Evolutionary conservation across 2,797 vertebrate species (phyloP).

Genomic region (Cetoscarus ocellatus): DNA sequence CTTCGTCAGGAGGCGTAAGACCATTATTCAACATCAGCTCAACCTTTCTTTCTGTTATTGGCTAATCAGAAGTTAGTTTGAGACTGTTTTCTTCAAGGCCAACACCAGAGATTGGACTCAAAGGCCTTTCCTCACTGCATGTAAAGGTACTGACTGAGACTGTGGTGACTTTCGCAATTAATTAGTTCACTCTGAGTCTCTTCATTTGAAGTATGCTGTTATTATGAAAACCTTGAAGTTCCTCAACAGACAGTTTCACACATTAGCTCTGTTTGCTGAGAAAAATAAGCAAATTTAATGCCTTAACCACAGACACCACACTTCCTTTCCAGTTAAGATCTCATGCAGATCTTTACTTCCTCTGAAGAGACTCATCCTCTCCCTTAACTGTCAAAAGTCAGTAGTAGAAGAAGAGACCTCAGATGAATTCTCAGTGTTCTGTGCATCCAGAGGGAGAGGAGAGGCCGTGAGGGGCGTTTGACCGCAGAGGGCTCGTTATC

Average conservation of each 20-base stretch:
- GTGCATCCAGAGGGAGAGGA: neutral
- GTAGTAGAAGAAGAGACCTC: constrained; percentile 2
- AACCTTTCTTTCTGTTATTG: too few species aligned
- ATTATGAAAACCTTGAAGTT: neutral
- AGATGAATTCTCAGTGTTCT: constrained; percentile 31
- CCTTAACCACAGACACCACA: neutral
- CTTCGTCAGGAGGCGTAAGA: too few species aligned
- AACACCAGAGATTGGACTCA: too few species aligned
- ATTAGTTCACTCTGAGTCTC: neutral
- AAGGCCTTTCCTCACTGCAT: too few species aligned
- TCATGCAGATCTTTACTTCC: constrained; percentile 41
- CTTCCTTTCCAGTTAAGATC: constrained; percentile 24
- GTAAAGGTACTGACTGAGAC: too few species aligned
- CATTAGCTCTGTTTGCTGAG: neutral
- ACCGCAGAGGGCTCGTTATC: constrained; percentile 44
- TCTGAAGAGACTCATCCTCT: neutral
- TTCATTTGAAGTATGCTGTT: neutral
- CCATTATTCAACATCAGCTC: too few species aligned
- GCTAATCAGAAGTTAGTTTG: too few species aligned
- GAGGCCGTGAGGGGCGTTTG: constrained; percentile 18
- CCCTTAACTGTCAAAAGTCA: neutral
- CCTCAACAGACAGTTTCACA: neutral
- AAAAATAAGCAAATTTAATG: neutral
- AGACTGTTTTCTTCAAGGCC: too few species aligned
- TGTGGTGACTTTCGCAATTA: too few species aligned